phyloP scores from a whole-genome alignment of 2,888 invertebrate genomes.

The Chrysolina americana region DNA sequence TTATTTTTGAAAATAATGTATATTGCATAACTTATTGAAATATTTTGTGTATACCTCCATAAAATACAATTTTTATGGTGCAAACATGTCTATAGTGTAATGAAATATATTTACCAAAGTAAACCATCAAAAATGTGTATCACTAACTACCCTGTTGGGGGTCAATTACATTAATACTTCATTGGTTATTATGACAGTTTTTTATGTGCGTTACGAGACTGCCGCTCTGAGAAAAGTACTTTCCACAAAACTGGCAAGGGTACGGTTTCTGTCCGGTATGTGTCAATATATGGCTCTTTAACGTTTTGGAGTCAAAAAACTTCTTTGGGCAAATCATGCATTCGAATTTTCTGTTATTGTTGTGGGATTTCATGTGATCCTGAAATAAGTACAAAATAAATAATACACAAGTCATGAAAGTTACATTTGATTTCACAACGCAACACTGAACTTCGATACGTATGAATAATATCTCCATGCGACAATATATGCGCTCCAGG shows the following conservation, averaged over 20 bases:
- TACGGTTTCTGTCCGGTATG: constrained; percentile 64
- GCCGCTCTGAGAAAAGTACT: constrained; percentile 60
- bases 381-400: constrained; percentile 49
- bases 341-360: constrained; percentile 60
- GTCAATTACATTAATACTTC: constrained; percentile 32
- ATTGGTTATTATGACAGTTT: constrained; percentile 48
- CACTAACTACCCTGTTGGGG: not conserved
- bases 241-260: constrained; percentile 62
- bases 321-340: constrained; percentile 64
- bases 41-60: not conserved
- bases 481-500: no score
- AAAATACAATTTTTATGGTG: constrained; percentile 23
- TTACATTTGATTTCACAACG: no score
- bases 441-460: no score
- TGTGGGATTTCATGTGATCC: constrained; percentile 65
- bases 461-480: no score
- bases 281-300: constrained; percentile 62
- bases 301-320: constrained; percentile 62
- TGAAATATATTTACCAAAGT: constrained; percentile 39
- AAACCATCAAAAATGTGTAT: no score
- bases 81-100: constrained; percentile 25
- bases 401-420: constrained; percentile 7
- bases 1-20: constrained; percentile 19
- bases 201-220: constrained; percentile 53
- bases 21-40: not conserved